Base-by-base conservation (phyloP, 53 echinoderm and acorn worm genomes). In the Hippasteria phrygiana region DNA sequence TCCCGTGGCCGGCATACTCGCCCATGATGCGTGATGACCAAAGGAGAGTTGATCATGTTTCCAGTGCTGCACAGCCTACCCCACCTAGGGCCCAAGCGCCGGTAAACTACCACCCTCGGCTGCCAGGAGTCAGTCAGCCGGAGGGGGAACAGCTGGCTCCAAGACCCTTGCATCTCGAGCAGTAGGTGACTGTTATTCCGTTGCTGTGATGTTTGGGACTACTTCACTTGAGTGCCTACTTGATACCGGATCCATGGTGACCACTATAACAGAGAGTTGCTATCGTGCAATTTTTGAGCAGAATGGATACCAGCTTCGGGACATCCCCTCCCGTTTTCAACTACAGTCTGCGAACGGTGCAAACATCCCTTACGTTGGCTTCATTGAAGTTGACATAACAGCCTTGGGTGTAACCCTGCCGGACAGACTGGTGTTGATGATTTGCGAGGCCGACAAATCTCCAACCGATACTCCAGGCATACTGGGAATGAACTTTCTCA, bases 41-140 rank as follows among this genome's bases (percentile, higher is more conserved):
- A n/a, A n/a, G n/a, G n/a, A n/a, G n/a, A n/a, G n/a, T n/a, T n/a
- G n/a, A n/a, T n/a, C n/a, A n/a, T n/a, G n/a, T n/a, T n/a, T n/a
- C n/a, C n/a, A n/a, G n/a, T n/a, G n/a, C n/a, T n/a, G n/a, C n/a
- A n/a, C 59, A 59, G 26, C 26, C 59, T 59, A 59, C 59, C 59
- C 59, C 59, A 9, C 26, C 3, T 16, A 10, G 67, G 26, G 14
- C 12, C 14, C 59, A 4, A 4, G 16, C 11, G 40, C 72, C 13
- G 56, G 78, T 32, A 78, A 78, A 78, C 55, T 37, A 78, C 50
- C 78, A 18, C 78, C 78, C 78, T 78, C 56, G 38, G 38, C 78
- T 47, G 78, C 46, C 54, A 29, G 53, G 78, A 78, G 78, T 39
- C 78, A 78, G 55, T 24, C 78, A 38, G 78, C 78, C n/a, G 20